Evolutionary conservation across 2,797 vertebrate genomes (phyloP), one percentile per base, ranked within the genome.

Genomic region (Oreochromis mossambicus): DNA sequence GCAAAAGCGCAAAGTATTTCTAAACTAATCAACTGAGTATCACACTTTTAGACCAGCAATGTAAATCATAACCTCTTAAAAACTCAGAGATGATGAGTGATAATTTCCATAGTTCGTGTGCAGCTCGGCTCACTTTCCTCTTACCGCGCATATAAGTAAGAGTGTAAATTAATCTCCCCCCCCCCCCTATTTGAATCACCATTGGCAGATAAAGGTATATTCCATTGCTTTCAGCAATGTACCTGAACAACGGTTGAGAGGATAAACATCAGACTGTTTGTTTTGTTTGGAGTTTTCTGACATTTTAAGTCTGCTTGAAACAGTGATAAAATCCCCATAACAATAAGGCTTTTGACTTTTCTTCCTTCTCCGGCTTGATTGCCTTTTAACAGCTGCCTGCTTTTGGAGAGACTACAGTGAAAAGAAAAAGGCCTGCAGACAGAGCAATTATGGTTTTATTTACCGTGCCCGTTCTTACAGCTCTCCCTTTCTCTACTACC

Each of bases 361-460:
- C 87, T 89, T 89, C 87, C 77, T 83, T 83, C 89, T 86, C 81
- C 29, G 5, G 82, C 91, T 91, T 93, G 94, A 95, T 94, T 93
- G 92, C 86, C 87, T 90, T 95, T 93, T 92, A 95, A 94, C 94
- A 95, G 95, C 93, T 90, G 94, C 93, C 87, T 92, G 89, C 77
- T 89, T 93, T 95, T 96, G 94, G 92, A 95, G 61, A 15, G 38
- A 91, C 91, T 92, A 92, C 91, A 95, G 89, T 91, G 88, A 83
- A 87, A 91, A 92, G 87, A 88, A 92, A 90, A 94, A 79, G 75
- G 94, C 95, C 94, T 95, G 93, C 91, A 96, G 96, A 94, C 95
- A 94, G 92, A 85, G 89, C 88, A 95, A 95, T 96, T 96, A 96
- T 86, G 88, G 89, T 84, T 95, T 94, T 94, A 96, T 96, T 96